Evolutionary conservation across 2,888 invertebrate genomes (phyloP).

Genomic region (Maniola hyperantus): DNA sequence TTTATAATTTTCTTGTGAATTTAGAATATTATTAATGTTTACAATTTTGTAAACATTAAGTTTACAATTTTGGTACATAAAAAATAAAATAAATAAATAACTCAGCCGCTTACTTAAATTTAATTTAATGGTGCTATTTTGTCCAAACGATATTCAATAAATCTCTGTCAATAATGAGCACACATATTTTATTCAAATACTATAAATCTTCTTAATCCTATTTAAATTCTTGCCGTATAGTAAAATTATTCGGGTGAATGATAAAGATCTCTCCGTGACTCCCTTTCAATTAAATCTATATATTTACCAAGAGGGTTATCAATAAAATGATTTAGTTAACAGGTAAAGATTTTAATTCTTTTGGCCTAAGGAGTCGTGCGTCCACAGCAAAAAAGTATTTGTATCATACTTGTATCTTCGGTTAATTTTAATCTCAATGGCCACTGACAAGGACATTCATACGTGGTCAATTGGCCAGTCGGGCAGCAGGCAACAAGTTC

Average conservation of each 20-base stretch:
- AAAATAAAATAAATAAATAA: no score
- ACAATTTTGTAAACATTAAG: no score
- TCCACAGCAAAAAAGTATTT: neutral
- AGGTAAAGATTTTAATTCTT: neutral
- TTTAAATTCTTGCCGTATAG: neutral
- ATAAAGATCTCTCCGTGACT: no score
- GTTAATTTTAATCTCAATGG: slow-evolving; percentile 24
- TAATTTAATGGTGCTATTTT: neutral
- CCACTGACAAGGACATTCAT: slow-evolving; percentile 52
- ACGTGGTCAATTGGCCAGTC: slow-evolving; percentile 55
- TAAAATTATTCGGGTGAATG: no score
- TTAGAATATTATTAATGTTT: neutral
- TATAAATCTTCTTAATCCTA: neutral
- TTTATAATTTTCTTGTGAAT: neutral
- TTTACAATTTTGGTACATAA: no score
- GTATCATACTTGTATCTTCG: neutral
- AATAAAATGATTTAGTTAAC: no score
- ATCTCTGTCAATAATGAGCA: neutral
- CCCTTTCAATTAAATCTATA: no score
- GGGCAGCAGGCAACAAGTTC: slow-evolving; percentile 49
- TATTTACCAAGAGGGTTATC: no score
- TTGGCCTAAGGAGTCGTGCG: neutral
- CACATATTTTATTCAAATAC: no score
- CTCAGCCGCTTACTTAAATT: neutral
- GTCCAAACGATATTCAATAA: neutral